Base-by-base conservation (phyloP, 1,140 invertebrate species). In the Drosophila navojoa region DNA sequence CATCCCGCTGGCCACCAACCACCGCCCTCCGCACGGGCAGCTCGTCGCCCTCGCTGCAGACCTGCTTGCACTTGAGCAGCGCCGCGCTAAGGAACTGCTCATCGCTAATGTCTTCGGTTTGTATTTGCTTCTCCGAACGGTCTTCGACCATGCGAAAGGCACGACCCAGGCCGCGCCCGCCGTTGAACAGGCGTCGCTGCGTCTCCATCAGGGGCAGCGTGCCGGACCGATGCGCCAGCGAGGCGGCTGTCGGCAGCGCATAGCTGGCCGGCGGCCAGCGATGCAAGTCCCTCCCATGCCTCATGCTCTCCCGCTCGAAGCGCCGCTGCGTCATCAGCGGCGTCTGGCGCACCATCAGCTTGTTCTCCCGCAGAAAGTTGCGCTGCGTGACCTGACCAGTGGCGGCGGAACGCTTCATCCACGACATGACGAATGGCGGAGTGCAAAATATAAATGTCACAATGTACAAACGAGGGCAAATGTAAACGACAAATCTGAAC, bases 101-200 rank as follows among this genome's bases (percentile, higher is more conserved):
- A 4, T 84, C 81, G 40, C 61, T 61, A 0, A 79, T 86, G 40
- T 86, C 82, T 53, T 86, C 82, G 15, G 82, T 86, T 57, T 86
- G 82, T 15, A 82, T 68, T 49, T 86, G 49, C 16, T 86, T 87
- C 58, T 86, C 82, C 9, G 71, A 72, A 4, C 42, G 13, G 22
- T 45, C 44, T 10, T 40, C 4, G 35, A 7, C 2, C 5, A 19
- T 9, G 49, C 11, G 10, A 32, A 27, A 7, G 0, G 4, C 10
- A 5, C 3, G 27, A 5, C 22, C 58, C 27, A 5, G 27, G 15
- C 6, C 9, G 22, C 63, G 53, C 0, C 11, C 35, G 11, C 58
- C 58, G 4, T 22, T n/a, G 13, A 45, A 4, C 11, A 57, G 27
- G 11, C 54, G 60, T 9, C 42, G 49, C 5, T 32, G 57, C 25